Percentiles rank a stretch among this genome's conserved stretches.
Conservation (phyloP, 1,140 invertebrate genomes). For the Drosophila ambigua region DNA sequence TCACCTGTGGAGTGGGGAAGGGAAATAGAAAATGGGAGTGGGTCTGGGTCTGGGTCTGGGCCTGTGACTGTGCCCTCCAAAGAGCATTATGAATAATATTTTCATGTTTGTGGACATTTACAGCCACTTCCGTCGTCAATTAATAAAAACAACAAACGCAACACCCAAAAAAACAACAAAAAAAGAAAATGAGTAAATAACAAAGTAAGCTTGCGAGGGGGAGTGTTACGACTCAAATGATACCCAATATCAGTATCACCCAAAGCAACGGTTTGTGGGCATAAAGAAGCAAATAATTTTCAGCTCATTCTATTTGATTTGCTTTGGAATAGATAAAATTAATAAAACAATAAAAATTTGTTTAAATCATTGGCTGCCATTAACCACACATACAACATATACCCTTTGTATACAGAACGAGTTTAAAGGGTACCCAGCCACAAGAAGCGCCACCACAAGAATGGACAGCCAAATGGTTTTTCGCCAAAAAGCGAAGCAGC, state of each 20-base stretch:
- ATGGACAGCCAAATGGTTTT: slow-evolving; percentile 24
- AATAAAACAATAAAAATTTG: too few species aligned
- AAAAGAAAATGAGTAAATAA: too few species aligned
- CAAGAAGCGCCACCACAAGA: slow-evolving; percentile 11
- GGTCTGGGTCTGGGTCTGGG: slow-evolving; percentile 1
- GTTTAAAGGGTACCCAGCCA: too few species aligned
- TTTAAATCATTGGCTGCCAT: too few species aligned
- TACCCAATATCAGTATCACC: neutral
- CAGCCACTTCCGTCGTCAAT: slow-evolving; percentile 75
- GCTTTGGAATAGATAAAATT: too few species aligned
- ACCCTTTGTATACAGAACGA: too few species aligned
- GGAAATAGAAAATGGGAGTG: slow-evolving; percentile 1
- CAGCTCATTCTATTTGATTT: too few species aligned
- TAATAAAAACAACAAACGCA: slow-evolving; percentile 64
- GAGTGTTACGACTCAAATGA: too few species aligned
- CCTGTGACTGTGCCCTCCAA: slow-evolving; percentile 11
- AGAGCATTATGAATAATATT: slow-evolving; percentile 55
- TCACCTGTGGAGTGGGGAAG: neutral
- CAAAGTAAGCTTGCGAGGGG: too few species aligned
- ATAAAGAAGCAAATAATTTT: neutral
- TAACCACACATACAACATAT: too few species aligned
- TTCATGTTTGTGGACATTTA: slow-evolving; percentile 81
- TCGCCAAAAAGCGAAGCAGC: slow-evolving; percentile 18
- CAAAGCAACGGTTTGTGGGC: neutral
- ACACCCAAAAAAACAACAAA: slow-evolving; percentile 7